phyloP scores from a whole-genome alignment of 2,113 vertebrate genomes.

The Syrmaticus mikado region DNA sequence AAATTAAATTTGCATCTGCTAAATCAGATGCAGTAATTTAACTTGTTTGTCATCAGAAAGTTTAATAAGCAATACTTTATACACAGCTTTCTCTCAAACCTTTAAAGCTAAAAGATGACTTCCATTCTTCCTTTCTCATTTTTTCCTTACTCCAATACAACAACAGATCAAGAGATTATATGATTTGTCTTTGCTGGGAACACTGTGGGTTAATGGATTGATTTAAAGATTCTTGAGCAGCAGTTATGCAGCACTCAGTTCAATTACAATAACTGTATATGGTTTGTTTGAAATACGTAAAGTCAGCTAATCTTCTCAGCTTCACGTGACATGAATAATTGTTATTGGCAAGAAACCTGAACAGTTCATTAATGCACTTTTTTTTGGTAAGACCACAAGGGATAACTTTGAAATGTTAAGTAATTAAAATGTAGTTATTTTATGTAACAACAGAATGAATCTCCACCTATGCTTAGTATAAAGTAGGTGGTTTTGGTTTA shows the following conservation, averaged over 20 bases:
- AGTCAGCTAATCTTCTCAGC: background rate
- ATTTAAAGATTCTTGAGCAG: background rate
- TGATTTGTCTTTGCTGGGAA: background rate
- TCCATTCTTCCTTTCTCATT: background rate
- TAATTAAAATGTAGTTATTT: background rate
- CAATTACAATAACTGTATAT: background rate
- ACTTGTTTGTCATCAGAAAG: accelerated
- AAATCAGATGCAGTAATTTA: background rate
- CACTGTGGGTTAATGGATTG: background rate
- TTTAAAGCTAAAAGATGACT: background rate
- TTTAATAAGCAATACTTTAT: background rate
- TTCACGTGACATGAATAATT: background rate
- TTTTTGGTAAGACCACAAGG: background rate
- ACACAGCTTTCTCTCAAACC: background rate
- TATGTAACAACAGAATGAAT: background rate
- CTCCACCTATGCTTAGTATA: background rate
- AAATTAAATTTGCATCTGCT: background rate
- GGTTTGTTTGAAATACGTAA: background rate
- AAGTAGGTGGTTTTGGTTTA: background rate
- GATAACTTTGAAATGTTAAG: background rate
- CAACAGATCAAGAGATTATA: background rate
- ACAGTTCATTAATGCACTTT: background rate
- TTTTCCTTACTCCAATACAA: background rate
- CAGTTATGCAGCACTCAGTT: background rate
- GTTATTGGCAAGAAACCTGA: background rate